Conservation (phyloP, 1,140 invertebrate genomes). For the Lineus longissimus region DNA sequence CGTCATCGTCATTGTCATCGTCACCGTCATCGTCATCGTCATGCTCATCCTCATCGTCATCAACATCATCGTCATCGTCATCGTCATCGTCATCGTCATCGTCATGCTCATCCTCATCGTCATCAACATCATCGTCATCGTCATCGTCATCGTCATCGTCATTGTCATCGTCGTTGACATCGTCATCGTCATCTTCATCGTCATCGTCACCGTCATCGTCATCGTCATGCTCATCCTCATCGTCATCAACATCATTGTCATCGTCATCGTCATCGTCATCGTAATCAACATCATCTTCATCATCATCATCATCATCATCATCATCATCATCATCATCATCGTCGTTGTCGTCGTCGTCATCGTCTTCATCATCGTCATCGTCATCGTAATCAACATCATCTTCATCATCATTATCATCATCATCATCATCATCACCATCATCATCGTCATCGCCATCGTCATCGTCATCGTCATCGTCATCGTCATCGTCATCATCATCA, state of each 20-base stretch:
- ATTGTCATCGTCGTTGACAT: conserved; percentile 11
- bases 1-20: neutral
- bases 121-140: conserved; percentile 13
- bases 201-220: too few species aligned
- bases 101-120: conserved; percentile 11
- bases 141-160: conserved; percentile 4
- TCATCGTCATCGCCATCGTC: too few species aligned
- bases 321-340: too few species aligned
- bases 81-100: conserved; percentile 13
- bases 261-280: conserved; percentile 8
- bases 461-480: too few species aligned
- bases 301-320: conserved; percentile 1
- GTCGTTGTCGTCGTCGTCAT: neutral
- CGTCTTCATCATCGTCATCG: conserved; percentile 13
- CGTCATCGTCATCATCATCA: too few species aligned
- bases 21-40: neutral
- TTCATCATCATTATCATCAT: too few species aligned
- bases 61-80: conserved; percentile 14
- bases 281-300: too few species aligned
- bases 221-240: too few species aligned
- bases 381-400: neutral
- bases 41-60: too few species aligned
- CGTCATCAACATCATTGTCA: conserved; percentile 8
- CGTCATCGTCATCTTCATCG: conserved; percentile 2
- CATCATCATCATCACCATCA: too few species aligned